Evolutionary conservation across 1,140 invertebrate genomes (phyloP), one percentile per base, ranked within the genome.

Genomic region (Nasonia giraulti): DNA sequence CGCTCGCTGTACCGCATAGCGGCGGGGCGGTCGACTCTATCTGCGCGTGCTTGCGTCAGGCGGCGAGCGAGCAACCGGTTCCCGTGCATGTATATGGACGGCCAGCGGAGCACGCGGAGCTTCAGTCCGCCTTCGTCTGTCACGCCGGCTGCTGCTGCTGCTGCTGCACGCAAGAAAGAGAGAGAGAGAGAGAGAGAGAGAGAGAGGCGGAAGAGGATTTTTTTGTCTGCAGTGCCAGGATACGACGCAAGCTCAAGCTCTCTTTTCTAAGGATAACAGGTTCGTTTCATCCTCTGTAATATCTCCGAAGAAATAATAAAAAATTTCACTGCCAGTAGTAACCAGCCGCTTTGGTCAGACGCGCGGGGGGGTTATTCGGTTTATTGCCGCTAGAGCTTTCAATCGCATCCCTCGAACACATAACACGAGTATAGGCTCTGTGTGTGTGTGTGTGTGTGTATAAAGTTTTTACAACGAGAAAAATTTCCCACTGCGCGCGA

Each of bases 61-160:
- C 47, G 23, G 74, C 66, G 83, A 71, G 33, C 66, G 83, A 71
- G 83, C 83, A 85, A 85, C 83, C 83, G 83, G 83, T 85, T 77
- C 50, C 79, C n/a, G 55, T 62, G 55, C 76, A 85, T 81, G 71
- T 81, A 81, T 78, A 78, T 81, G 37, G 71, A 20, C 12, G 20
- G 77, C 17, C 7, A 20, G 27, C 40, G 14, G 40, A 47, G 55
- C 83, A 81, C 83, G 83, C 31, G 79, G 83, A 76, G 71, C 62
- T 5, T 84, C 83, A 85, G 83, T 85, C 37, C 71, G 83, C 78
- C 40, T 75, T 85, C 27, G 79, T 14, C 77, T 50, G 68, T 75
- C 83, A 80, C 66, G 76, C 68, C 78, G 77, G 47, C 69, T 71
- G 74, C 23, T 77, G 74, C 31, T 31, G 68, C 23, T 33, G 68